A percentile compares a stretch with the other conserved stretches of the same genome.
Conservation (phyloP, 2,797 vertebrate species). For the Ateles fusciceps region DNA sequence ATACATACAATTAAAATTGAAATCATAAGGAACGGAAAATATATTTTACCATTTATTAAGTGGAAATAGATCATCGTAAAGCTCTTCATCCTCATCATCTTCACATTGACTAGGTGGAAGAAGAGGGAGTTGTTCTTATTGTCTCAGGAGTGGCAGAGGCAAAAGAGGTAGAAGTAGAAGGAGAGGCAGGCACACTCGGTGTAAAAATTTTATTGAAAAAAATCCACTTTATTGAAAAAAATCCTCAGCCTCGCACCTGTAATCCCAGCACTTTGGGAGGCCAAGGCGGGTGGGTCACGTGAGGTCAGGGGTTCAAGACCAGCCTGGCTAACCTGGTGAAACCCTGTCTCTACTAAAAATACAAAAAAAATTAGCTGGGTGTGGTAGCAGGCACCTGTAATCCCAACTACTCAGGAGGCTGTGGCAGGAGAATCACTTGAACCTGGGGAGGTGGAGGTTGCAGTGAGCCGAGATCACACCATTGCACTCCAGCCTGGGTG, state of each 20-base stretch:
- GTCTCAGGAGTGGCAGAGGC: background rate
- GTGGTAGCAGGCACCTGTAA: too few relatives aligned
- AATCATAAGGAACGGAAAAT: background rate
- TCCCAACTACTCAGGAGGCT: too few relatives aligned
- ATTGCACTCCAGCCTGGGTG: too few relatives aligned
- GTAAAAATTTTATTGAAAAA: background rate
- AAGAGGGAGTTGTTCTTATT: background rate
- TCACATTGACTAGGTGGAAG: background rate
- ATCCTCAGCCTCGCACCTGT: background rate
- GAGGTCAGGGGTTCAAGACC: too few relatives aligned
- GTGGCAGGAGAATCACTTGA: too few relatives aligned
- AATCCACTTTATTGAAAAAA: background rate
- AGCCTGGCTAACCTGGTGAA: too few relatives aligned
- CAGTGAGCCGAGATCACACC: too few relatives aligned
- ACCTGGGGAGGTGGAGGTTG: too few relatives aligned
- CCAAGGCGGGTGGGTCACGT: too few relatives aligned
- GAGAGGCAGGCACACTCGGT: background rate
- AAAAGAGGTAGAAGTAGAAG: background rate
- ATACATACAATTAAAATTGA: background rate
- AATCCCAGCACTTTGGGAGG: too few relatives aligned
- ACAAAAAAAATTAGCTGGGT: too few relatives aligned
- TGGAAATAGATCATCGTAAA: background rate
- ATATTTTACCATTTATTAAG: background rate
- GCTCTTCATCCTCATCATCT: background rate
- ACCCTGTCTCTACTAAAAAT: too few relatives aligned